A percentile compares a stretch with the other conserved stretches of the same genome.
These are phyloP conservation scores for Nymphicus hollandicus DNA, from an alignment of 2,113 vertebrate species.

Conservation along the genomic window DNA sequence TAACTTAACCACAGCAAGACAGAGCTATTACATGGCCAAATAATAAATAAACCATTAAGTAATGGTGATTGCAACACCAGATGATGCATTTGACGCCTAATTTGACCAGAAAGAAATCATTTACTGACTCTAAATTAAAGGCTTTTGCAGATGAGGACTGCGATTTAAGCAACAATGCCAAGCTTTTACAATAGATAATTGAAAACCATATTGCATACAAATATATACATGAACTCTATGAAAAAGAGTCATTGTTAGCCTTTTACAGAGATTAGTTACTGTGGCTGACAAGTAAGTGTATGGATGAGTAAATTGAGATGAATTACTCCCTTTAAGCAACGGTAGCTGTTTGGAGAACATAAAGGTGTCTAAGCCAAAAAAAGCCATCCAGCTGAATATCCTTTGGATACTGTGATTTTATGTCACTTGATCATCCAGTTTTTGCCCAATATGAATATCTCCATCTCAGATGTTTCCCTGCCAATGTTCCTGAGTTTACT, in stretches of 20 bases:
- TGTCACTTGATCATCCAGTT: not conserved
- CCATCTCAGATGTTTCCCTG: not conserved
- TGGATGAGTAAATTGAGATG: not conserved
- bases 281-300: not conserved
- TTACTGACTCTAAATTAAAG: not conserved
- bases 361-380: not conserved
- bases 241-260: not conserved
- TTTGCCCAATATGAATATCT: not conserved
- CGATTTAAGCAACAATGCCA: not conserved
- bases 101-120: not conserved
- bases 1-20: not conserved
- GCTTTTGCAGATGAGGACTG: not conserved
- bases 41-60: not conserved
- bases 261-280: not conserved
- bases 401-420: not conserved
- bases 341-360: not conserved
- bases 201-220: not conserved
- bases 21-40: not conserved
- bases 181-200: not conserved
- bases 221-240: not conserved
- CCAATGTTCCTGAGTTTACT: not conserved
- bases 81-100: not conserved
- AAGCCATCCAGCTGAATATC: not conserved
- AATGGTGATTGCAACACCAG: not conserved
- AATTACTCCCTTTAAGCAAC: not conserved